A percentile compares a stretch with the other conserved stretches of the same genome.
Conservation (phyloP, 1,140 invertebrate species). For the Subanguina moxae region DNA sequence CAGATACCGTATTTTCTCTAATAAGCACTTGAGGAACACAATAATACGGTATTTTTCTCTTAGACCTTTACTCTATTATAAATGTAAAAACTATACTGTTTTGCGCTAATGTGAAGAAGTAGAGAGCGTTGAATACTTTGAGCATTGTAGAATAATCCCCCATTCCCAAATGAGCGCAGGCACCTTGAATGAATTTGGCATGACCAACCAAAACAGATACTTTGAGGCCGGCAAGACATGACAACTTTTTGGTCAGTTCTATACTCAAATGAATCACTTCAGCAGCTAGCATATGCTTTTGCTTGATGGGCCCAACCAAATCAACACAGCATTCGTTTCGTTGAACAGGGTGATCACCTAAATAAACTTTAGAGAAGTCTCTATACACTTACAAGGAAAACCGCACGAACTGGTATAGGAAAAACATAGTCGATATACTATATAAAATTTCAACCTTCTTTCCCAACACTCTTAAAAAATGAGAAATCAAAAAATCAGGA, state of each 20-base stretch:
- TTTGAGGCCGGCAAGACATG: not conserved
- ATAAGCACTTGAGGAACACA: too few species aligned
- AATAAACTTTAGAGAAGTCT: too few species aligned
- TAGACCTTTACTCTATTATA: too few species aligned
- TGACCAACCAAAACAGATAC: slow-evolving; percentile 7
- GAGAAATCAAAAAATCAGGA: not conserved
- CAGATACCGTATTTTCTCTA: too few species aligned
- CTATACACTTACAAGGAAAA: too few species aligned
- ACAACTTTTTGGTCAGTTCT: not conserved
- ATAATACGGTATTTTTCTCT: too few species aligned
- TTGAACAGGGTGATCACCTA: slow-evolving; percentile 8
- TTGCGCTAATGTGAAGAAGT: not conserved
- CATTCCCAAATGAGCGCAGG: slow-evolving; percentile 13
- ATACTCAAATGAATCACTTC: not conserved
- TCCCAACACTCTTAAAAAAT: too few species aligned
- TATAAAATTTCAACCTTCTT: too few species aligned
- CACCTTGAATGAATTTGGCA: slow-evolving; percentile 9
- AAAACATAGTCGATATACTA: too few species aligned
- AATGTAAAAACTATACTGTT: slow-evolving; percentile 15
- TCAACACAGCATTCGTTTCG: slow-evolving; percentile 14
- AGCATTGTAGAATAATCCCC: too few species aligned
- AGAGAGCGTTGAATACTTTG: slow-evolving; percentile 16
- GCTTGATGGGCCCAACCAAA: not conserved
- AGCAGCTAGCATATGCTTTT: slow-evolving; percentile 6
- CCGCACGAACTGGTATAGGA: too few species aligned